Percentiles rank a stretch among this genome's conserved stretches.
phyloP scores from a whole-genome alignment of 2,888 invertebrate species.

The Polydrusus tereticollis region DNA sequence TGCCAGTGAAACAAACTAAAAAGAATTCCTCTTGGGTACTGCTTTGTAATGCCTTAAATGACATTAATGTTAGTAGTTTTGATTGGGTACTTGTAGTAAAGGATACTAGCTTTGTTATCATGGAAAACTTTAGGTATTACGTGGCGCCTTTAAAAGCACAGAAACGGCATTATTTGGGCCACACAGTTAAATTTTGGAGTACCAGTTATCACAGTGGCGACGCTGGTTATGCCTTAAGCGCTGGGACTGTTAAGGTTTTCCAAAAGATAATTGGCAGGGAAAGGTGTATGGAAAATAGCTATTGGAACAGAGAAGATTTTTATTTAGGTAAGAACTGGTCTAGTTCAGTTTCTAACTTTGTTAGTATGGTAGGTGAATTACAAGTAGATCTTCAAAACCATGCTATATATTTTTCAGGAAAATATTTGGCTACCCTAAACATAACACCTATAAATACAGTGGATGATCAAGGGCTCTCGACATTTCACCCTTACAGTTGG shows the following conservation, averaged over 20 bases:
- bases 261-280: slow-evolving; percentile 57
- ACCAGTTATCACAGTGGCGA: slow-evolving; percentile 70
- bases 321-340: slow-evolving; percentile 70
- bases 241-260: slow-evolving; percentile 66
- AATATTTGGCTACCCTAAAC: slow-evolving; percentile 68
- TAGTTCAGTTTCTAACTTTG: too few species aligned
- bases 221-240: slow-evolving; percentile 72
- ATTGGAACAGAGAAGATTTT: slow-evolving; percentile 73
- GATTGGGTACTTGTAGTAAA: slow-evolving; percentile 71
- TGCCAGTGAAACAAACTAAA: slow-evolving; percentile 56
- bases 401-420: slow-evolving; percentile 67
- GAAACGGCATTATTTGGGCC: slow-evolving; percentile 70
- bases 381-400: too few species aligned
- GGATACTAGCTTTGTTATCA: slow-evolving; percentile 70
- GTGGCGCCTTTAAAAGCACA: slow-evolving; percentile 67
- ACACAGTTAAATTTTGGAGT: slow-evolving; percentile 70
- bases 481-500: slow-evolving; percentile 70
- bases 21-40: slow-evolving; percentile 61
- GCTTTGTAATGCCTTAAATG: slow-evolving; percentile 59
- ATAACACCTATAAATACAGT: slow-evolving; percentile 70
- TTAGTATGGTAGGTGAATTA: too few species aligned
- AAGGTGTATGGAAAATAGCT: slow-evolving; percentile 67
- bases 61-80: slow-evolving; percentile 53
- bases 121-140: slow-evolving; percentile 71
- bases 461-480: slow-evolving; percentile 67